Conservation (phyloP, 2,797 vertebrate species). For the Scomberomorus guttatus region DNA sequence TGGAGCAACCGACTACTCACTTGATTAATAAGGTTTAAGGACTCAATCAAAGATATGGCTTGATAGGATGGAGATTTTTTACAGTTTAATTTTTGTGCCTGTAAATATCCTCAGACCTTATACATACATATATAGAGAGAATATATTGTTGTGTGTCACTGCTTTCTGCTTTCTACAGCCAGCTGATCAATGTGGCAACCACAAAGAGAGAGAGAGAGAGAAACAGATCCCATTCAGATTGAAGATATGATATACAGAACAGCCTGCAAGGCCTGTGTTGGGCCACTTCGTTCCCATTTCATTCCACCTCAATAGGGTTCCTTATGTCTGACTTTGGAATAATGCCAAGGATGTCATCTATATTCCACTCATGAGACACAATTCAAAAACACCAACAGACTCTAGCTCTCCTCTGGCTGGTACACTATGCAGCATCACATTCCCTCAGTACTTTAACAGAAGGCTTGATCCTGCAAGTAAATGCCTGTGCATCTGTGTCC, state of each 20-base stretch:
- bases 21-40: not conserved
- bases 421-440: not conserved
- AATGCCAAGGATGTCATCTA: slow-evolving; percentile 51
- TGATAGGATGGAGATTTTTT: not conserved
- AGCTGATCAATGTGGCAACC: slow-evolving; percentile 31
- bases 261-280: slow-evolving; percentile 14
- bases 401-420: not conserved
- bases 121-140: not conserved
- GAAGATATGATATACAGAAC: slow-evolving; percentile 2
- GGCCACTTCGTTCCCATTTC: slow-evolving; percentile 45
- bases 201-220: not conserved
- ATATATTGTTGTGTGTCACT: not conserved
- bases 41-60: not conserved
- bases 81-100: not conserved
- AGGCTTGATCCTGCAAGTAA: slow-evolving; percentile 19
- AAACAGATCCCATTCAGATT: slow-evolving; percentile 26
- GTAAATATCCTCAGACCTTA: not conserved
- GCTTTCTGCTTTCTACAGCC: not conserved
- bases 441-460: slow-evolving; percentile 20
- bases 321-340: slow-evolving; percentile 48
- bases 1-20: too few relatives aligned
- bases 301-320: slow-evolving; percentile 43
- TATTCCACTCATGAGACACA: slow-evolving; percentile 50
- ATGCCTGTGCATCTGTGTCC: slow-evolving; percentile 29
- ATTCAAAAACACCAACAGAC: slow-evolving; percentile 50